Evolutionary conservation across 2,797 vertebrate genomes (phyloP).

Genomic region (Microchirus variegatus): DNA sequence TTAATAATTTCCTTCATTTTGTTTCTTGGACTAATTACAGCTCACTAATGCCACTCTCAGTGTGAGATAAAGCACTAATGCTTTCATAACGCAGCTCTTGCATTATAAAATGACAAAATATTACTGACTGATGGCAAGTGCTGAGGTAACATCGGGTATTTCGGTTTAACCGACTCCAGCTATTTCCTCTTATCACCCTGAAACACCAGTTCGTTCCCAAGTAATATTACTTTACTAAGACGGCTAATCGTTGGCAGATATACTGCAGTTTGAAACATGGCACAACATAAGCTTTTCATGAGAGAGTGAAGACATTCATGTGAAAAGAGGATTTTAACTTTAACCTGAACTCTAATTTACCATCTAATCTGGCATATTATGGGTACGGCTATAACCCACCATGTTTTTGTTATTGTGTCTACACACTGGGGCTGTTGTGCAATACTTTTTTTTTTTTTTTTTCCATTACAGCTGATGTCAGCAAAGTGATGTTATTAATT

Average conservation of each 20-base stretch:
- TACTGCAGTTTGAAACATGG: too few relatives aligned
- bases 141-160: background rate
- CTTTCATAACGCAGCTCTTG: conserved; percentile 9
- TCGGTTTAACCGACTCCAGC: background rate
- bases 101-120: background rate
- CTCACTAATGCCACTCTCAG: background rate
- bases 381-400: too few relatives aligned
- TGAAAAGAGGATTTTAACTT: too few relatives aligned
- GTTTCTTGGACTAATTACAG: background rate
- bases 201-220: conserved; percentile 13
- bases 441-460: too few relatives aligned
- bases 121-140: background rate
- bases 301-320: too few relatives aligned
- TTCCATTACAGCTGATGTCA: conserved; percentile 64
- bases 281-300: too few relatives aligned
- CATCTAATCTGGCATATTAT: too few relatives aligned
- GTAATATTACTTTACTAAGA: background rate
- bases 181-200: conserved; percentile 1
- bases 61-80: conserved; percentile 3
- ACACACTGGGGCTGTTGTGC: too few relatives aligned
- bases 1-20: conserved; percentile 1
- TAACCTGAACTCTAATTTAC: too few relatives aligned
- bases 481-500: conserved; percentile 47
- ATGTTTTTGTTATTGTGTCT: too few relatives aligned
- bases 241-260: too few relatives aligned